phyloP scores from a whole-genome alignment of 2,113 vertebrate species.

The Tachuris rubrigastra region DNA sequence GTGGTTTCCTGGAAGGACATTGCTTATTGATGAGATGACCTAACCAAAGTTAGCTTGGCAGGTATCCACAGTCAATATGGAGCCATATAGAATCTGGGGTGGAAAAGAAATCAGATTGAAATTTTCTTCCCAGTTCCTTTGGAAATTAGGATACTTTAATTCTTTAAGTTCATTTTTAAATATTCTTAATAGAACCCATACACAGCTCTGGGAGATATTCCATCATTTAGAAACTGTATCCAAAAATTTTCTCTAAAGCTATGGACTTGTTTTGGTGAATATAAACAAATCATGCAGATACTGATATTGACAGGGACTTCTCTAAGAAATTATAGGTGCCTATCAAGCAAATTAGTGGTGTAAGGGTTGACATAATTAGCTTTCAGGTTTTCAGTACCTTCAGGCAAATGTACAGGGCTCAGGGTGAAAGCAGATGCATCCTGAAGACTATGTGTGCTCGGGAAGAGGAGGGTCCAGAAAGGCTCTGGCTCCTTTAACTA shows the following conservation, averaged over 20 bases:
- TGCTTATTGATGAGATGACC: constrained; percentile 51
- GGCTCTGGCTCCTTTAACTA: background rate
- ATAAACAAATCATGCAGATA: background rate
- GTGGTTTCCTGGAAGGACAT: constrained; percentile 61
- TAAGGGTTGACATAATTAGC: background rate
- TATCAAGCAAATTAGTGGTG: background rate
- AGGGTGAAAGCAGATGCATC: background rate
- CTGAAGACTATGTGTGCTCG: background rate
- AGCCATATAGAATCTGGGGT: background rate
- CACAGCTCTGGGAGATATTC: background rate
- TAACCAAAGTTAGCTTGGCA: constrained; percentile 35
- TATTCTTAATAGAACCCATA: background rate
- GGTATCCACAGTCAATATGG: background rate
- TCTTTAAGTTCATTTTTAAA: background rate
- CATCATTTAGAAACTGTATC: background rate
- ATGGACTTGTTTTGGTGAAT: background rate
- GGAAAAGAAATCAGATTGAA: background rate
- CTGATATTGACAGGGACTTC: background rate
- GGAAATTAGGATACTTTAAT: background rate
- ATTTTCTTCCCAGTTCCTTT: background rate
- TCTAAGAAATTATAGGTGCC: background rate
- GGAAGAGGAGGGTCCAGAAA: background rate
- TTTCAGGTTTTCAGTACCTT: background rate
- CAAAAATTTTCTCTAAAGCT: background rate
- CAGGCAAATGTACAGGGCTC: background rate